phyloP scores from a whole-genome alignment of 2,888 invertebrate genomes.

The Shargacucullia verbasci region DNA sequence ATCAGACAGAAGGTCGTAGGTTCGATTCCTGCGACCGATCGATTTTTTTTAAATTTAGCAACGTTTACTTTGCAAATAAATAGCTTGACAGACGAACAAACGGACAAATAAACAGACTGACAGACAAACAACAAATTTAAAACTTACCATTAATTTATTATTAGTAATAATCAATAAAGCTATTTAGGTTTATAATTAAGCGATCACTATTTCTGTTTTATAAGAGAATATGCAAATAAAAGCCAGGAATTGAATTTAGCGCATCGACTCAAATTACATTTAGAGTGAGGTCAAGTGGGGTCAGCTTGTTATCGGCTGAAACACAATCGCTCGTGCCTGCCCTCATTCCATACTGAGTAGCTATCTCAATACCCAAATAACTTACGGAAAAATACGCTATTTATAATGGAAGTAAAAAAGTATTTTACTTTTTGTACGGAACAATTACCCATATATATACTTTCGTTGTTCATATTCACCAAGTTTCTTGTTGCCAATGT shows the following conservation, averaged over 20 bases:
- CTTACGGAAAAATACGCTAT: conserved; percentile 41
- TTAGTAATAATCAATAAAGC: no score
- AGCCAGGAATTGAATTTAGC: conserved; percentile 65
- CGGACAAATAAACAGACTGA: no score
- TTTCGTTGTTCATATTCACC: no score
- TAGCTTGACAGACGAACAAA: no score
- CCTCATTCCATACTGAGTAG: conserved; percentile 64
- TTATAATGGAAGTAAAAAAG: conserved; percentile 1
- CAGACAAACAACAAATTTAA: conserved; percentile 15
- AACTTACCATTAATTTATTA: no score
- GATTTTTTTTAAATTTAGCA: no score
- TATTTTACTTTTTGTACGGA: neutral
- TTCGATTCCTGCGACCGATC: no score
- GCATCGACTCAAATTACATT: conserved; percentile 66
- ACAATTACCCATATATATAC: no score
- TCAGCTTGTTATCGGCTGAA: conserved; percentile 72
- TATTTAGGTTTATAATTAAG: conserved; percentile 26
- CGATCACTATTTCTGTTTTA: conserved; percentile 38
- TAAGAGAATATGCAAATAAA: conserved; percentile 61
- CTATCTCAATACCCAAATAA: conserved; percentile 52
- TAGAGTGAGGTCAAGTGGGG: conserved; percentile 61
- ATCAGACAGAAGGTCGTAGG: no score
- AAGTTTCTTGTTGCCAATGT: no score
- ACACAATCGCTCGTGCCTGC: conserved; percentile 66
- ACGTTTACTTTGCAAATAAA: no score